Percentiles rank a stretch among this genome's conserved stretches.
These are phyloP conservation scores for Montipora capricornis DNA, from an alignment of 64 coral and sea anemone genomes.

Conservation along the genomic window DNA sequence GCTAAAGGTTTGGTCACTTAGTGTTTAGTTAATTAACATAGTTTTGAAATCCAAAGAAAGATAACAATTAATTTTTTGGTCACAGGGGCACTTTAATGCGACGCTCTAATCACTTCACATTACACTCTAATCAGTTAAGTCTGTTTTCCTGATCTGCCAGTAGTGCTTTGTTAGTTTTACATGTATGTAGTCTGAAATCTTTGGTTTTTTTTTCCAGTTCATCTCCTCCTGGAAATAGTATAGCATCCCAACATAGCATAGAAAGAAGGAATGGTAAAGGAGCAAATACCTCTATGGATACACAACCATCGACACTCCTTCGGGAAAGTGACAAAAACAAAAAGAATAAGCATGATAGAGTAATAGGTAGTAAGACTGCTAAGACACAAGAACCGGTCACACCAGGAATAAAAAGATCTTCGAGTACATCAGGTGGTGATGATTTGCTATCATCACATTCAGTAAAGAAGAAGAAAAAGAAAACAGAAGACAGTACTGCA, in stretches of 20 bases:
- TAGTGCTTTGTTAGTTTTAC: neutral
- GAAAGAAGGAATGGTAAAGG: constrained; percentile 23
- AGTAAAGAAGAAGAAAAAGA: constrained; percentile 95
- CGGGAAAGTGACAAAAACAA: constrained; percentile 17
- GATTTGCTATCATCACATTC: neutral
- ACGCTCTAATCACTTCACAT: too few relatives aligned
- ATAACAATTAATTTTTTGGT: too few relatives aligned
- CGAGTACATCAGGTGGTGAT: constrained; percentile 35
- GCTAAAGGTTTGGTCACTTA: too few relatives aligned
- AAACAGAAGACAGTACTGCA: constrained; percentile 55
- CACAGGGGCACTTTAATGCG: too few relatives aligned
- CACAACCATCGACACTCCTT: neutral
- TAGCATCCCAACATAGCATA: neutral
- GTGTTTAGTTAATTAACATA: too few relatives aligned
- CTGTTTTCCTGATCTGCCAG: too few relatives aligned
- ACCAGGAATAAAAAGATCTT: constrained; percentile 18
- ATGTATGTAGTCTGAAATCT: neutral
- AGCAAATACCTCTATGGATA: constrained; percentile 10
- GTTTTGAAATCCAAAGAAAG: too few relatives aligned
- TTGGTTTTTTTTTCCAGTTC: neutral
- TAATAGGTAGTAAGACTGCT: constrained; percentile 16
- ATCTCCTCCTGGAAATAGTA: neutral
- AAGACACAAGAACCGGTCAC: constrained; percentile 33
- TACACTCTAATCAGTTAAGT: too few relatives aligned
- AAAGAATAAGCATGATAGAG: constrained; percentile 6